phyloP scores from a whole-genome alignment of 2,797 vertebrate species.

The Semaprochilodus insignis region DNA sequence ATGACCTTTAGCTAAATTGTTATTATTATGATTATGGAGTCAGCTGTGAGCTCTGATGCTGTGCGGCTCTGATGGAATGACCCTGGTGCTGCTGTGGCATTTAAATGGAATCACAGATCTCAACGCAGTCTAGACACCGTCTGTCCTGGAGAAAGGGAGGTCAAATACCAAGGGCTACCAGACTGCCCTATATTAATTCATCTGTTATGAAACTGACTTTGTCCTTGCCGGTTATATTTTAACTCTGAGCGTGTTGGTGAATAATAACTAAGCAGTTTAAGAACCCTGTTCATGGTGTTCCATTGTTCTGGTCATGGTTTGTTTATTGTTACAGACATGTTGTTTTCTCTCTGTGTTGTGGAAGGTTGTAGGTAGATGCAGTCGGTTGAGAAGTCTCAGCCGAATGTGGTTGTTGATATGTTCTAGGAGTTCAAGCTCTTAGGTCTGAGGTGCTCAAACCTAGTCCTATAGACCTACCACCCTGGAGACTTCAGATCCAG shows the following conservation, averaged over 20 bases:
- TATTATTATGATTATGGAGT: constrained; percentile 11
- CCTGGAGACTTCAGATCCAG: too few species aligned
- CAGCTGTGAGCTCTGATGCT: background rate
- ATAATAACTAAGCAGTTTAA: background rate
- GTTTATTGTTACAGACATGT: background rate
- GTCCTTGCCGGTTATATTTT: constrained; percentile 38
- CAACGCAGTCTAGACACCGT: constrained; percentile 9
- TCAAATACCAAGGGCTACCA: constrained; percentile 10
- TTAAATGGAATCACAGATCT: constrained; percentile 53
- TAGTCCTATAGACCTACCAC: too few species aligned
- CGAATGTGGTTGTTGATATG: background rate
- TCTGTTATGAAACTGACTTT: constrained; percentile 44
- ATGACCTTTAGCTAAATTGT: constrained; percentile 16
- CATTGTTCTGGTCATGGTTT: background rate
- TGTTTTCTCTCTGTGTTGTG: background rate
- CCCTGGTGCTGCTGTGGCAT: constrained; percentile 50
- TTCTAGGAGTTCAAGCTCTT: too few species aligned
- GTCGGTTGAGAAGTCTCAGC: background rate
- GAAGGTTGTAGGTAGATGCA: background rate
- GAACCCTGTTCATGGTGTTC: background rate
- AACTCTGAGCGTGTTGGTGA: constrained; percentile 12
- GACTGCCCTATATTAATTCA: constrained; percentile 20
- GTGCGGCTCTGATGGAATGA: constrained; percentile 55
- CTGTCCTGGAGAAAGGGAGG: constrained; percentile 27
- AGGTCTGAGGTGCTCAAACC: too few species aligned